A percentile compares a stretch with the other conserved stretches of the same genome.
Conservation (phyloP, 2,797 vertebrate species). For the Zalophus californianus region DNA sequence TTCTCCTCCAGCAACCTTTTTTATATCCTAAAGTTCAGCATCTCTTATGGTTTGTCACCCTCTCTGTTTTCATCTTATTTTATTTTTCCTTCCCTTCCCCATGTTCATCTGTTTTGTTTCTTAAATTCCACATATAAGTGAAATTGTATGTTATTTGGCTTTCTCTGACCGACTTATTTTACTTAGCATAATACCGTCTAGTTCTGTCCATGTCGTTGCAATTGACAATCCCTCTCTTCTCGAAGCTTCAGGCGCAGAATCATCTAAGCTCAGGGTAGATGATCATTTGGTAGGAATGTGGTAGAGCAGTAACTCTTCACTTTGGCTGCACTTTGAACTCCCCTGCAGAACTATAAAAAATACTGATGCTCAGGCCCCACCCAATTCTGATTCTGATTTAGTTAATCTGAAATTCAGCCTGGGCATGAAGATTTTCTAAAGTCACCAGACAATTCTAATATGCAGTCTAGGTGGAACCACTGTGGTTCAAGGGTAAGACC, state of each 20-base stretch:
- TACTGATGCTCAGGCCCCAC: not conserved
- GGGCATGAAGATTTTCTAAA: not conserved
- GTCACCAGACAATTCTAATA: not conserved
- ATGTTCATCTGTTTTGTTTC: not conserved
- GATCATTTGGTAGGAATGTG: not conserved
- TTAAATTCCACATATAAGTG: not conserved
- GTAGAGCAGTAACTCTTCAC: not conserved
- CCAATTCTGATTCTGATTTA: slow-evolving; percentile 29
- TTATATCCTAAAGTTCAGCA: not conserved
- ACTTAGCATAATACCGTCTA: not conserved
- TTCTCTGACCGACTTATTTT: not conserved
- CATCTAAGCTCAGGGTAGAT: not conserved
- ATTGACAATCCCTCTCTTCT: not conserved
- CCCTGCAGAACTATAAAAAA: not conserved
- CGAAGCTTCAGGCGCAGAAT: not conserved
- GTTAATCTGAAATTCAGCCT: not conserved
- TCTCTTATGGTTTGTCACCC: not conserved
- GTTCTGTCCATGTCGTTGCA: not conserved
- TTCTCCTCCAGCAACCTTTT: not conserved
- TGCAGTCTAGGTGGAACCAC: not conserved
- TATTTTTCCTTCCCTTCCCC: not conserved
- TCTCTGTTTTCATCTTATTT: not conserved
- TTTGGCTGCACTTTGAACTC: not conserved
- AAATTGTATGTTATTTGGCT: not conserved
- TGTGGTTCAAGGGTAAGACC: not conserved